Percentiles rank a stretch among this genome's conserved stretches.
Evolutionary conservation across 2,888 invertebrate genomes (phyloP).

Genomic region (Timema podura): DNA sequence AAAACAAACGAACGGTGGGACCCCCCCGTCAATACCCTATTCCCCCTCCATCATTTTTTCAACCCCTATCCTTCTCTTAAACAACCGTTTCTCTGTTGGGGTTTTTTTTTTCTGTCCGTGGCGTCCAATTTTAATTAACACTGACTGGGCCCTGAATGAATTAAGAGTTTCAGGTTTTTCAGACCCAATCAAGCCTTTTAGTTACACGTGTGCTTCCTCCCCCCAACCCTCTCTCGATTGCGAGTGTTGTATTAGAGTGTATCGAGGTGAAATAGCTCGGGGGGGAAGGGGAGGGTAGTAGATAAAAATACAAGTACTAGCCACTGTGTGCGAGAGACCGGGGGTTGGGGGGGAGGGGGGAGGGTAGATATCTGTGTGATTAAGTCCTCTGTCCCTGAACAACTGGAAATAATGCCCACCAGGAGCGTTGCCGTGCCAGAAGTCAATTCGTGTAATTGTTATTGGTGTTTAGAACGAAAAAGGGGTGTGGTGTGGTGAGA

Average conservation of each 20-base stretch:
- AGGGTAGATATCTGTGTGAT: constrained; percentile 6
- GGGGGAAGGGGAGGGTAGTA: background rate
- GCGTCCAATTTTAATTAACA: constrained; percentile 14
- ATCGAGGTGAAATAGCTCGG: no score
- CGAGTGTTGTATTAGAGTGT: no score
- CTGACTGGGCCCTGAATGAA: constrained; percentile 12
- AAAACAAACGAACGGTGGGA: no score
- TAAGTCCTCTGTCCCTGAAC: constrained; percentile 6
- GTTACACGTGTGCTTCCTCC: no score
- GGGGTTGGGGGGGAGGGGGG: background rate
- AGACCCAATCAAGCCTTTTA: no score
- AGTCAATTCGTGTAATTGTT: constrained; percentile 27
- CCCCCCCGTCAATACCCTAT: no score
- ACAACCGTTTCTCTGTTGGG: background rate
- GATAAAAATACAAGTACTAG: no score
- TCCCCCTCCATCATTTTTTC: no score
- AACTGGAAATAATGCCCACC: constrained; percentile 25
- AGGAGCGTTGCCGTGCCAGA: no score
- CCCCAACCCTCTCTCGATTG: no score
- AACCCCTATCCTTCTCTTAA: no score
- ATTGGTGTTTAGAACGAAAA: constrained; percentile 5
- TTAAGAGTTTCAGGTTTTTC: constrained; percentile 12
- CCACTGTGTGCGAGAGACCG: no score
- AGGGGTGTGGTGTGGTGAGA: constrained; percentile 4
- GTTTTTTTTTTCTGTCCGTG: background rate